phyloP scores from a whole-genome alignment of 2,888 invertebrate genomes.

The Agriopis leucophaearia region DNA sequence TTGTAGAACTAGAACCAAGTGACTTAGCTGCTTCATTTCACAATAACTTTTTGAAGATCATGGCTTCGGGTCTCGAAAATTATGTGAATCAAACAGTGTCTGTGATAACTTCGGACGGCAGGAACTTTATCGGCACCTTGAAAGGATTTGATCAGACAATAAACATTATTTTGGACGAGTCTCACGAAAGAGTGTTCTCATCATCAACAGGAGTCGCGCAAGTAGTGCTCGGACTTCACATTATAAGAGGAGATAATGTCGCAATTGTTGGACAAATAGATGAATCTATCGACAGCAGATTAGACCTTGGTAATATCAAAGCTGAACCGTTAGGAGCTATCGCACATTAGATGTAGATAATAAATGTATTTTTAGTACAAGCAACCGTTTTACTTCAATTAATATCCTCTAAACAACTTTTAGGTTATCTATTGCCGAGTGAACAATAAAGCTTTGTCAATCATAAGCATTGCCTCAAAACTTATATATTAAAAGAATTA shows the following conservation, averaged over 20 bases:
- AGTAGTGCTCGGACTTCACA: conserved; percentile 98
- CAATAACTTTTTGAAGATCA: conserved; percentile 60
- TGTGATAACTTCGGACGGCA: conserved; percentile 97
- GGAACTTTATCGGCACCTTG: conserved; percentile 98
- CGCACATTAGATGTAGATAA: conserved; percentile 86
- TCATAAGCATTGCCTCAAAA: too few relatives aligned
- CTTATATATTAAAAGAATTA: neutral
- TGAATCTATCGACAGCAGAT: conserved; percentile 92
- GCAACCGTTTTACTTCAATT: conserved; percentile 10
- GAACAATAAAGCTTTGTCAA: neutral
- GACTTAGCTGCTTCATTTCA: neutral
- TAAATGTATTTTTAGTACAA: conserved; percentile 54
- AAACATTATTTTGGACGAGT: conserved; percentile 98
- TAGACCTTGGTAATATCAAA: conserved; percentile 92
- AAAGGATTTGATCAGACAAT: conserved; percentile 99
- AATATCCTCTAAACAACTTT: neutral
- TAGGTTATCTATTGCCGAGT: neutral
- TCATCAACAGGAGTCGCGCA: conserved; percentile 93
- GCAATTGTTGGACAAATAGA: conserved; percentile 95
- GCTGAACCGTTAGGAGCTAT: conserved; percentile 94
- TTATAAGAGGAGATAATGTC: conserved; percentile 99
- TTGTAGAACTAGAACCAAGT: neutral
- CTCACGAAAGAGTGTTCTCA: conserved; percentile 99
- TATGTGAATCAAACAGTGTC: conserved; percentile 97
- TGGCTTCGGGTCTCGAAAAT: conserved; percentile 94